phyloP scores from a whole-genome alignment of 2,797 vertebrate genomes.

The Leptodactylus fallax region DNA sequence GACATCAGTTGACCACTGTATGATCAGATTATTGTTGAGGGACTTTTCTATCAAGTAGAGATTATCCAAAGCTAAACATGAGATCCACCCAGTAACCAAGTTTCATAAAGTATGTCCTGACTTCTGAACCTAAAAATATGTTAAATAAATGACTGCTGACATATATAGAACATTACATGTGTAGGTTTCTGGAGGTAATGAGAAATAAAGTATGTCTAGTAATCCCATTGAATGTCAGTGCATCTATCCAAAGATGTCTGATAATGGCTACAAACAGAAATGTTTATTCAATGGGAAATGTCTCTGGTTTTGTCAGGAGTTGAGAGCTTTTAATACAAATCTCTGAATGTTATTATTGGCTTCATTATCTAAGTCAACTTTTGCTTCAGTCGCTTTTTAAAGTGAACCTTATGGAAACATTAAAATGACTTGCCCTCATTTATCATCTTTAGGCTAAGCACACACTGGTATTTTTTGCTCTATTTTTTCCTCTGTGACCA shows the following conservation, averaged over 20 bases:
- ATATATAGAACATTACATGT: no score
- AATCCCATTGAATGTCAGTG: neutral
- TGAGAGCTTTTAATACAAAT: neutral
- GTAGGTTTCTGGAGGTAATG: no score
- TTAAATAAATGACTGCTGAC: no score
- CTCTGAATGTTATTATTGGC: constrained; percentile 10
- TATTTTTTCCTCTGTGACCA: neutral
- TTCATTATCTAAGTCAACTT: constrained; percentile 12
- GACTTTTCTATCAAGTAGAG: neutral
- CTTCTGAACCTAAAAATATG: neutral
- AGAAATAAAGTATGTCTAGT: neutral
- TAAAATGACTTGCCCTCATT: neutral
- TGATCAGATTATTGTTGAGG: neutral
- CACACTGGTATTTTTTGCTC: neutral
- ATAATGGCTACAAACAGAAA: neutral
- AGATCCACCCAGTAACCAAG: neutral
- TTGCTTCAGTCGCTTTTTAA: neutral
- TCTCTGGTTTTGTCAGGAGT: neutral
- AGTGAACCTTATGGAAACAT: constrained; percentile 26
- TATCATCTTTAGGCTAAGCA: constrained; percentile 16
- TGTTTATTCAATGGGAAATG: neutral
- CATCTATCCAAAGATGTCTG: neutral
- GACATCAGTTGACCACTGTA: neutral
- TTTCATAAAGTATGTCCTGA: neutral
- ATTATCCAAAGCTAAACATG: neutral